phyloP scores from a whole-genome alignment of 2,113 vertebrate species.

The Heterotilapia buettikoferi region DNA sequence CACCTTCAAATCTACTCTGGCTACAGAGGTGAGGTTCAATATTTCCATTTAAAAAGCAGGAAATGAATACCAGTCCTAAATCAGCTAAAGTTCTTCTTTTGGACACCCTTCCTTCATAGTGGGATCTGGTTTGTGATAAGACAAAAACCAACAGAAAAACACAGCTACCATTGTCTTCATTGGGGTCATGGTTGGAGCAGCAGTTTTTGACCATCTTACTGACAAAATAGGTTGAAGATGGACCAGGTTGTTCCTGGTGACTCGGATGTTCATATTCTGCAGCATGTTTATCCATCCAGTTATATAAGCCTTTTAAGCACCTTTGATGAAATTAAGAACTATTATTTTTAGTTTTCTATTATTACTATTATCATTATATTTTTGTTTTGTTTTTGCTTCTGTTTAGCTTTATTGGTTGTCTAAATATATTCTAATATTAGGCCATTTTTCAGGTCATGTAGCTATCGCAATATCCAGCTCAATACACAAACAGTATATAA shows the following conservation, averaged over 20 bases:
- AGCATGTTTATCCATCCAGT: constrained; percentile 28
- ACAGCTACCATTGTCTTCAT: constrained; percentile 80
- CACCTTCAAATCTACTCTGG: constrained; percentile 38
- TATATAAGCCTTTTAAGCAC: background rate
- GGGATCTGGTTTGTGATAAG: constrained; percentile 53
- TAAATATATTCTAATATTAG: background rate
- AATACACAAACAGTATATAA: background rate
- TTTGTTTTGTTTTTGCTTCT: background rate
- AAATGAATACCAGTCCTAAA: background rate
- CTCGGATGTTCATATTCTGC: constrained; percentile 30
- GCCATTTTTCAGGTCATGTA: background rate
- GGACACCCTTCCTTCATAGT: background rate
- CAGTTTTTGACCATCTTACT: background rate
- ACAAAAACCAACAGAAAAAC: constrained; percentile 61
- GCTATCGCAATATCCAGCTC: background rate
- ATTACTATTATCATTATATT: background rate
- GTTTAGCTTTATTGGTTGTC: background rate
- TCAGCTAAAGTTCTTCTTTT: background rate
- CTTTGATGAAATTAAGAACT: background rate
- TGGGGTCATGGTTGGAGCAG: constrained; percentile 77
- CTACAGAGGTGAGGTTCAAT: constrained; percentile 73
- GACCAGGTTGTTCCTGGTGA: background rate
- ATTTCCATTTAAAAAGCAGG: background rate
- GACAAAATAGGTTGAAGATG: constrained; percentile 26
- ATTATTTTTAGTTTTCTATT: background rate